These are phyloP conservation scores for Squalus acanthias DNA, from an alignment of 2,797 vertebrate species.

Conservation along the genomic window DNA sequence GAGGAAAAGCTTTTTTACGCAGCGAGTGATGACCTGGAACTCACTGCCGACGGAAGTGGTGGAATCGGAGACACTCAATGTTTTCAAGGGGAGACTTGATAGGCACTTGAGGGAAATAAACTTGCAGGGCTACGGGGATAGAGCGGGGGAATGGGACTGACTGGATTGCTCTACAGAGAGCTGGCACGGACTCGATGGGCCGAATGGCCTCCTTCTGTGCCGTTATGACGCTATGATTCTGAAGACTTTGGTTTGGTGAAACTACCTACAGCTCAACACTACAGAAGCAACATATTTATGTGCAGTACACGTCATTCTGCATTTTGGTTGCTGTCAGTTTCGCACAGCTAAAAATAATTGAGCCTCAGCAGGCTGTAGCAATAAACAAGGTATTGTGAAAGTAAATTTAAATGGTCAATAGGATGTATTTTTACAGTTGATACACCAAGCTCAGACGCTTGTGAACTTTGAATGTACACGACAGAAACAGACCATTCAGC, in stretches of 20 bases:
- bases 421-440: neutral
- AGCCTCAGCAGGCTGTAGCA: neutral
- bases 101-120: too few species aligned
- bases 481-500: neutral
- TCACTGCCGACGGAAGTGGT: too few species aligned
- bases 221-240: too few species aligned
- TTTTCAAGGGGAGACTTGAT: too few species aligned
- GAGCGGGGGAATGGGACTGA: too few species aligned
- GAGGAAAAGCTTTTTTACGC: too few species aligned
- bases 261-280: neutral
- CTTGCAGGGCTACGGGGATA: too few species aligned
- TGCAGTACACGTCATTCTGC: neutral
- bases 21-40: too few species aligned
- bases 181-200: too few species aligned
- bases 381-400: neutral
- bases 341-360: conserved; percentile 5
- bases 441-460: neutral
- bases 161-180: too few species aligned
- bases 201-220: too few species aligned
- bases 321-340: neutral
- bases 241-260: neutral
- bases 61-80: too few species aligned
- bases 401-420: neutral
- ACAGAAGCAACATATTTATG: neutral
- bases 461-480: neutral